A percentile compares a stretch with the other conserved stretches of the same genome.
These are phyloP conservation scores for Drosophila pectinifera DNA, from an alignment of 1,140 invertebrate genomes.

Conservation along the genomic window DNA sequence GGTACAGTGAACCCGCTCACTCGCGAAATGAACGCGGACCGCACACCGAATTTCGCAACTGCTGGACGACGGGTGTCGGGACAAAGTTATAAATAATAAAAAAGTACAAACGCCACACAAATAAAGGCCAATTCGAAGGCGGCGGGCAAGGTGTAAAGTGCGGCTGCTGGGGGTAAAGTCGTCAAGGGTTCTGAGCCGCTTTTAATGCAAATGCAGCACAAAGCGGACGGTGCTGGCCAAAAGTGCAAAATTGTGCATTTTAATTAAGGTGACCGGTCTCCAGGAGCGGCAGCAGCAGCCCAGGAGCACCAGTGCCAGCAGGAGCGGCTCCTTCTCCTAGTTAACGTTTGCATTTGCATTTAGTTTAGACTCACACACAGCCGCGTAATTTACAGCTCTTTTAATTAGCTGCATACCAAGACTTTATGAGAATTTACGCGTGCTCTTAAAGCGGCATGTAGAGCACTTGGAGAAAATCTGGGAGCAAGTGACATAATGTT, in stretches of 20 bases:
- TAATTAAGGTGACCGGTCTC: constrained; percentile 80
- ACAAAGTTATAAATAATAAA: constrained; percentile 68
- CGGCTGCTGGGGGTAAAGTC: constrained; percentile 56
- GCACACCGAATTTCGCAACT: constrained; percentile 64
- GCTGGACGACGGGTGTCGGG: constrained; percentile 12
- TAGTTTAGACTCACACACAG: constrained; percentile 56
- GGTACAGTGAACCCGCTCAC: constrained; percentile 48
- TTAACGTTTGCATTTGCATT: constrained; percentile 71
- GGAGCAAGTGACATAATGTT: no score
- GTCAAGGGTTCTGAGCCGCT: constrained; percentile 57
- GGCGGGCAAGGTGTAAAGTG: constrained; percentile 66
- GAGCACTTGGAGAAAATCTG: constrained; percentile 3
- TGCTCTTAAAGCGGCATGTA: constrained; percentile 77
- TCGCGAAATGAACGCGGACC: constrained; percentile 79
- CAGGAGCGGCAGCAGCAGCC: constrained; percentile 22
- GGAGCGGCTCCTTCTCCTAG: constrained; percentile 20
- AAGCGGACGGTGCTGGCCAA: constrained; percentile 64
- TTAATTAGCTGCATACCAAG: constrained; percentile 79
- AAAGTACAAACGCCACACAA: constrained; percentile 46
- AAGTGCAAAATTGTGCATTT: constrained; percentile 84
- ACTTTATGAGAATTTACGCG: constrained; percentile 80
- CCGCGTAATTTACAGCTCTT: constrained; percentile 79
- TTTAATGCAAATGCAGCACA: constrained; percentile 82
- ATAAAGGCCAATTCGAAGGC: constrained; percentile 61
- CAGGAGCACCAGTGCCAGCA: constrained; percentile 2